Conservation (phyloP, 2,797 vertebrate species). For the Chrysolophus pictus region DNA sequence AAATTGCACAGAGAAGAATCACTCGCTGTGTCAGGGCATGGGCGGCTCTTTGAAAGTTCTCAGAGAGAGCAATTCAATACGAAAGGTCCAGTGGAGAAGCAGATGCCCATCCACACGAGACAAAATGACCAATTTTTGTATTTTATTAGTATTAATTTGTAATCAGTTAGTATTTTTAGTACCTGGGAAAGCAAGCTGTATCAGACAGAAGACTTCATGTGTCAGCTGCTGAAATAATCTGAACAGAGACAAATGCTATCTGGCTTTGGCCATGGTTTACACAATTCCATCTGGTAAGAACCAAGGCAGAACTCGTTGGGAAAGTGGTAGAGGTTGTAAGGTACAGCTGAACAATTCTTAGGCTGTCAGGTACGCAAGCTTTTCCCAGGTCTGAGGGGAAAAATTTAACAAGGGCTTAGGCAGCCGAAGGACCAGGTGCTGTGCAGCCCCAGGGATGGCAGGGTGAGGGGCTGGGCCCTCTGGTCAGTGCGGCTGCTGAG, state of each 20-base stretch:
- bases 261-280: not conserved
- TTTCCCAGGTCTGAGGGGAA: not conserved
- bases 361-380: not conserved
- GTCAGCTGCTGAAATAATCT: not conserved
- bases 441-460: not conserved
- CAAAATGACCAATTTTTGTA: not conserved
- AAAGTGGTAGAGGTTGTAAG: fast-evolving
- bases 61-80: not conserved
- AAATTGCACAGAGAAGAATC: not conserved
- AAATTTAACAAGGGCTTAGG: not conserved
- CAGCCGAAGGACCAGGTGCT: not conserved
- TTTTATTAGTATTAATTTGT: no score
- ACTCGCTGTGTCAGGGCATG: not conserved
- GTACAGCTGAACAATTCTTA: not conserved
- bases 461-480: not conserved
- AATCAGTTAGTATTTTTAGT: no score
- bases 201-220: not conserved
- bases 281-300: not conserved
- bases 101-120: not conserved
- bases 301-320: not conserved
- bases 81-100: not conserved
- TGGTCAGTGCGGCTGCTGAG: not conserved
- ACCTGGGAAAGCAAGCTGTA: not conserved
- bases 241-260: not conserved
- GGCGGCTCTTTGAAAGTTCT: not conserved